Evolutionary conservation across 2,888 invertebrate species (phyloP).

Genomic region (Cryptocephalus primarius): DNA sequence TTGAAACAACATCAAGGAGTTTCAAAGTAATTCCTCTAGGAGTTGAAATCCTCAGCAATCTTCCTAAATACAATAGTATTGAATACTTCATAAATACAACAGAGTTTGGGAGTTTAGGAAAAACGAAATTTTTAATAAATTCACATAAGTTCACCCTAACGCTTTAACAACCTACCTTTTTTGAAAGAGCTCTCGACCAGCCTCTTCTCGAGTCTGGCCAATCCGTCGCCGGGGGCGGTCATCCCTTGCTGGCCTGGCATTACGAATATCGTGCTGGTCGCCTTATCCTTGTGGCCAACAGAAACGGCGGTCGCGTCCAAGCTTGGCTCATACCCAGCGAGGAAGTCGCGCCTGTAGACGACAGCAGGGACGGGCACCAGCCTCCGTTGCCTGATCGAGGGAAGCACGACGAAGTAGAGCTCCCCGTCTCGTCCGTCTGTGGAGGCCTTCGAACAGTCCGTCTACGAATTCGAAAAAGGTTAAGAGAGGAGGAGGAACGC

Average conservation of each 20-base stretch:
- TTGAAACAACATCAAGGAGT: too few relatives aligned
- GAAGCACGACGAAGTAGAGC: slow-evolving; percentile 76
- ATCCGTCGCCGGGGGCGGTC: slow-evolving; percentile 65
- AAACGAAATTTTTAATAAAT: too few relatives aligned
- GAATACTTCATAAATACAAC: too few relatives aligned
- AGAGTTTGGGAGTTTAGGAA: too few relatives aligned
- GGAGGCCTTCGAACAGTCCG: slow-evolving; percentile 65
- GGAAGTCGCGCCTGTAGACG: slow-evolving; percentile 60
- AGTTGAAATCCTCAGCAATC: too few relatives aligned
- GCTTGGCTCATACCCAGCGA: slow-evolving; percentile 76
- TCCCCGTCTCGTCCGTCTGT: slow-evolving; percentile 73
- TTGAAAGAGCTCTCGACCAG: slow-evolving; percentile 55
- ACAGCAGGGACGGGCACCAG: slow-evolving; percentile 76
- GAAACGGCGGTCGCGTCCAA: slow-evolving; percentile 77
- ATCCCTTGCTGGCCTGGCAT: slow-evolving; percentile 81
- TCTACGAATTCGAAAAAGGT: slow-evolving; percentile 42
- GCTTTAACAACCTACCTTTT: too few relatives aligned
- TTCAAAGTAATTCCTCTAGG: too few relatives aligned
- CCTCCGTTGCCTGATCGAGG: slow-evolving; percentile 65
- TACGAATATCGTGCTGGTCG: slow-evolving; percentile 68
- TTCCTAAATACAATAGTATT: too few relatives aligned
- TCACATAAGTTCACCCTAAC: too few relatives aligned
- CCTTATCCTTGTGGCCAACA: slow-evolving; percentile 57
- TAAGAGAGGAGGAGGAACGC: too few relatives aligned
- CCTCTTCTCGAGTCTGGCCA: slow-evolving; percentile 62